A percentile compares a stretch with the other conserved stretches of the same genome.
Conservation (phyloP, 2,888 invertebrate species). For the Agriopis leucophaearia region DNA sequence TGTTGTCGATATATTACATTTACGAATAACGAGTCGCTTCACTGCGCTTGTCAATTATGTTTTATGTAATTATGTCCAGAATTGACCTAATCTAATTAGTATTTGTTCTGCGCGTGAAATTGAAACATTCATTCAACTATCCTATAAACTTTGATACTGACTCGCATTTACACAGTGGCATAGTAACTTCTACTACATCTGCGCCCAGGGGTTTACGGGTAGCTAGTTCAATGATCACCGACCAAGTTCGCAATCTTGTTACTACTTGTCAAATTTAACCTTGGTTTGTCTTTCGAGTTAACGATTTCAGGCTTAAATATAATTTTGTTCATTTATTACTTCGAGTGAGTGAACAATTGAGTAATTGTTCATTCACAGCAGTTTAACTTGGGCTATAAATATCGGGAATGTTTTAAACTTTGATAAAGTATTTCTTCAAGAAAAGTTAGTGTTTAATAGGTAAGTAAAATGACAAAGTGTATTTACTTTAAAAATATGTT, state of each 20-base stretch:
- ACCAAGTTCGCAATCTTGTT: constrained; percentile 33
- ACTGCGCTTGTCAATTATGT: too few relatives aligned
- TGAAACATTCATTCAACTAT: neutral
- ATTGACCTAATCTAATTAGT: too few relatives aligned
- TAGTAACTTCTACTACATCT: constrained; percentile 21
- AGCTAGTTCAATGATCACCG: constrained; percentile 26
- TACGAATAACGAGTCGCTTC: too few relatives aligned
- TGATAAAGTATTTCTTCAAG: constrained; percentile 9
- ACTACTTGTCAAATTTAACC: constrained; percentile 34
- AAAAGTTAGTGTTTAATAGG: neutral
- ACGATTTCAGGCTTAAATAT: constrained; percentile 30
- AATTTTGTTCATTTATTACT: constrained; percentile 30
- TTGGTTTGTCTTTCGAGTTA: constrained; percentile 30
- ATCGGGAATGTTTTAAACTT: constrained; percentile 15
- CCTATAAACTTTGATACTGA: neutral
- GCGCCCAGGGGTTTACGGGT: constrained; percentile 14
- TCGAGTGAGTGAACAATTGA: constrained; percentile 28
- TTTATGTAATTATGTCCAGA: too few relatives aligned
- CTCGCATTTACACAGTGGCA: neutral
- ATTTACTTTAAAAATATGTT: neutral
- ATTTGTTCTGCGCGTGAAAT: too few relatives aligned
- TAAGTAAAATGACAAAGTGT: too few relatives aligned
- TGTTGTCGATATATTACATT: too few relatives aligned
- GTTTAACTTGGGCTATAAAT: constrained; percentile 13
- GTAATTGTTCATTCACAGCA: constrained; percentile 26